Conservation (phyloP, 2,113 vertebrate species). For the Aspidoscelis tigris region DNA sequence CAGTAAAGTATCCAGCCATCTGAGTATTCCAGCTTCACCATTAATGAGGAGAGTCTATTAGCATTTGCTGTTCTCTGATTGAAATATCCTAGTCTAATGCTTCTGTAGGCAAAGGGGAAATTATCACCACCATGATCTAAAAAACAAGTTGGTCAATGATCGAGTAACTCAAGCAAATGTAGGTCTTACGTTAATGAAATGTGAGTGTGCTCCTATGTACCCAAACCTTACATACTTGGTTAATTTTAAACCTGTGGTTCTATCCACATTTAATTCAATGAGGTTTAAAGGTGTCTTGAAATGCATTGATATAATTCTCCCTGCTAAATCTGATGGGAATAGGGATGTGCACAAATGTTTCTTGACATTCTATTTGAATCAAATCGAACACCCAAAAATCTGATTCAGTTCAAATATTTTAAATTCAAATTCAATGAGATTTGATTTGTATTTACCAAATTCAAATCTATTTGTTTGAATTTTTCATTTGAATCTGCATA, state of each 20-base stretch:
- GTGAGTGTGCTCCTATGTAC: background rate
- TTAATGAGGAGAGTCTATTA: slow-evolving; percentile 40
- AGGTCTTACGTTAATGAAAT: slow-evolving; percentile 14
- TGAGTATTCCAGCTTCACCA: slow-evolving; percentile 51
- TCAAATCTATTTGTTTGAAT: too few relatives aligned
- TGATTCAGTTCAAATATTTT: too few relatives aligned
- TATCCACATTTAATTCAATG: slow-evolving; percentile 50
- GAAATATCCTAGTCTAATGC: slow-evolving; percentile 13
- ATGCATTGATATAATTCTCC: slow-evolving; percentile 22
- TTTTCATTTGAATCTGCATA: too few relatives aligned
- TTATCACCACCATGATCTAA: slow-evolving; percentile 27
- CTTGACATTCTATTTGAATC: too few relatives aligned
- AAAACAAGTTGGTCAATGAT: slow-evolving; percentile 11
- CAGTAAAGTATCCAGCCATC: slow-evolving; percentile 48
- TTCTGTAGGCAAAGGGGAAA: slow-evolving; percentile 21
- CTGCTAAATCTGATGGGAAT: background rate
- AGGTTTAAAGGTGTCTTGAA: slow-evolving; percentile 46
- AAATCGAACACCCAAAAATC: too few relatives aligned
- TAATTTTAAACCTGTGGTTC: slow-evolving; percentile 48
- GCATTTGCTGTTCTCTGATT: slow-evolving; percentile 33
- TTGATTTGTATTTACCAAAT: too few relatives aligned
- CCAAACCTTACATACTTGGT: slow-evolving; percentile 23
- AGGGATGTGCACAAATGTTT: too few relatives aligned
- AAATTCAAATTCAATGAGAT: too few relatives aligned
- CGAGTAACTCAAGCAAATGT: slow-evolving; percentile 25